Evolutionary conservation across 2,113 vertebrate species (phyloP).

Genomic region (Rissa tridactyla): DNA sequence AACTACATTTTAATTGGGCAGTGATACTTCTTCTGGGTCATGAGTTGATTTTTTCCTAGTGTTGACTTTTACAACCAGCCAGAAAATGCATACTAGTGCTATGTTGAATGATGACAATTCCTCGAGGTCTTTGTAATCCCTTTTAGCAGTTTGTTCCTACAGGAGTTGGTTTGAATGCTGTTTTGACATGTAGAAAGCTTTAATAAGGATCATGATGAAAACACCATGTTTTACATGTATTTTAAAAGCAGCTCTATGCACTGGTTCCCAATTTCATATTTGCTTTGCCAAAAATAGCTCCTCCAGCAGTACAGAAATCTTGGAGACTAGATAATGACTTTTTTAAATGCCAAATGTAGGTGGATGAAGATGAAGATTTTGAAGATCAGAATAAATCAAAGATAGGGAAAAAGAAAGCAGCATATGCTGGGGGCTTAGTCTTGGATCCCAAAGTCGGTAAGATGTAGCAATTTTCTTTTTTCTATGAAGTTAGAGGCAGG

Average conservation of each 20-base stretch:
- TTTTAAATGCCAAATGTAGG: constrained; percentile 71
- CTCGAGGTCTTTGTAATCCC: background rate
- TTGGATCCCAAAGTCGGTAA: constrained; percentile 98
- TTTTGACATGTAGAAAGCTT: background rate
- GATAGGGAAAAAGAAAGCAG: constrained; percentile 89
- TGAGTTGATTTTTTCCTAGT: background rate
- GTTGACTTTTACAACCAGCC: background rate
- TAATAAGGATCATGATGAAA: constrained; percentile 1
- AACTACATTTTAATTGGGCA: background rate
- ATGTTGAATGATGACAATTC: background rate
- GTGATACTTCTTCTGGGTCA: background rate
- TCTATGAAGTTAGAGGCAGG: background rate
- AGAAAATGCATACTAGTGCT: background rate
- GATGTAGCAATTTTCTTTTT: constrained; percentile 52
- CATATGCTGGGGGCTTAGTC: constrained; percentile 95
- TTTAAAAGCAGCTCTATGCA: background rate
- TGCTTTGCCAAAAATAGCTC: constrained; percentile 41
- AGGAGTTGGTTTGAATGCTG: background rate
- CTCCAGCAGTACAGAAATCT: background rate
- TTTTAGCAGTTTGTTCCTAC: background rate
- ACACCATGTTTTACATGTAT: background rate
- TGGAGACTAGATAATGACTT: constrained; percentile 40
- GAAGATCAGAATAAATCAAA: constrained; percentile 83
- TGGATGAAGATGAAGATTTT: constrained; percentile 85
- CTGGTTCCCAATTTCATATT: background rate